These are phyloP conservation scores for Emberiza fucata DNA, from an alignment of 2,113 vertebrate species.

Conservation along the genomic window DNA sequence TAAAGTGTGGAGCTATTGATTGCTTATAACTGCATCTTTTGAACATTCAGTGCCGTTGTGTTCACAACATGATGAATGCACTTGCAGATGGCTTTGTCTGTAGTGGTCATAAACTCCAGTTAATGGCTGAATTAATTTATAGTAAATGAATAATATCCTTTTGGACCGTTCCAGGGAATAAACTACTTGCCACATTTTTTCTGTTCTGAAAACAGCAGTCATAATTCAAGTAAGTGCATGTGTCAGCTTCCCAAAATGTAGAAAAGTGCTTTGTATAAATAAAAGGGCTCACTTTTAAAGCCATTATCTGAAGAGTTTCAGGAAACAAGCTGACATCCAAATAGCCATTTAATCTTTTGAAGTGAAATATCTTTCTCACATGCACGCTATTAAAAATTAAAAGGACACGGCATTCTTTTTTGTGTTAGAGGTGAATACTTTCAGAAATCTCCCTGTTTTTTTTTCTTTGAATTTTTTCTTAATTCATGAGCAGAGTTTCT, in stretches of 20 bases:
- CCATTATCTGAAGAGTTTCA: not conserved
- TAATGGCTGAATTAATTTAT: constrained; percentile 50
- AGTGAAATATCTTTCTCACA: not conserved
- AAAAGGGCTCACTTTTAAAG: constrained; percentile 1
- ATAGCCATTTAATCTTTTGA: not conserved
- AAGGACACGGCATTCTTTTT: not conserved
- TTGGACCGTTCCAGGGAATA: not conserved
- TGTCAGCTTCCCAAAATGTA: constrained; percentile 11
- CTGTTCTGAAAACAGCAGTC: not conserved
- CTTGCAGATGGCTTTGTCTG: constrained; percentile 41
- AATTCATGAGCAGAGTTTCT: not conserved
- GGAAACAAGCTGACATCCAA: not conserved
- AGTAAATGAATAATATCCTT: constrained; percentile 41
- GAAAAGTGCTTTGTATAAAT: not conserved
- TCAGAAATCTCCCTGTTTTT: not conserved
- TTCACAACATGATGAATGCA: constrained; percentile 42
- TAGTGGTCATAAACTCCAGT: constrained; percentile 41
- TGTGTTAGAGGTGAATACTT: not conserved
- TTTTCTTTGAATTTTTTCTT: not conserved
- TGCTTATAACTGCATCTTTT: constrained; percentile 43
- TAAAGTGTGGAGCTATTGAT: constrained; percentile 14
- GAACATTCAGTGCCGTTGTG: constrained; percentile 2
- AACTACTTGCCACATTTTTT: not conserved
- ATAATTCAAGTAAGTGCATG: not conserved
- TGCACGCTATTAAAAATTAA: not conserved